Evolutionary conservation across 2,797 vertebrate genomes (phyloP), one percentile per base, ranked within the genome.

Genomic region (Tenualosa ilisha): DNA sequence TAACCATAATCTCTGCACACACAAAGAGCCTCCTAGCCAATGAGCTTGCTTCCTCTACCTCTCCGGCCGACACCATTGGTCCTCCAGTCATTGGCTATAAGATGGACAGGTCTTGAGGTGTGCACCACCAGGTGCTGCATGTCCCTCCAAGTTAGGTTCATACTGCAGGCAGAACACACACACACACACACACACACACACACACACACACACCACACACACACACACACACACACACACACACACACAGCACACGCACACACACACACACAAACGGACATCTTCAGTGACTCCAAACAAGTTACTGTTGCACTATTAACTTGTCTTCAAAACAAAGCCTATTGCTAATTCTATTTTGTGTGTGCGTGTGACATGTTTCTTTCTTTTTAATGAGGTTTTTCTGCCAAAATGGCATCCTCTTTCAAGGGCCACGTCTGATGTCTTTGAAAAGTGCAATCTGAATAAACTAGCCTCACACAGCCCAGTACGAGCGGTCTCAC

Each of bases 111-210:
- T 89, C 94, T 96, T 0, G 98, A 97, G 0, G 97, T 98, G 91
- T 94, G 96, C 53, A 99, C 97, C 61, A 99, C 98, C 81, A 99
- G 93, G 88, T 99, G 98, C 94, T 99, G 98, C 97, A 99, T 99
- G 93, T 99, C 98, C 84, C 98, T 96, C 98, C 98, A 99, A 0
- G 98, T 99, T 91, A 99, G 95, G 92, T 98, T 98, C 93, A 96
- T 97, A 89, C 98, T 99, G 91, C 2, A 54, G 51, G 2, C 3
- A 51, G 49, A 0, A 22, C 15, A 79, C 72, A 79, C 72, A 79
- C 72, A 84, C 24, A 54, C 40, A 54, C 24, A 87, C 2, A 81
- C 4, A 59, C 56, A 75, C 68, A 75, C 72, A 79, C 72, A 79
- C 72, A 46, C 72, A 43, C 72, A n/a, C n/a, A n/a, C 63, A 68